Base-by-base conservation (phyloP, 2,797 vertebrate species). In the Ataeniobius toweri region DNA sequence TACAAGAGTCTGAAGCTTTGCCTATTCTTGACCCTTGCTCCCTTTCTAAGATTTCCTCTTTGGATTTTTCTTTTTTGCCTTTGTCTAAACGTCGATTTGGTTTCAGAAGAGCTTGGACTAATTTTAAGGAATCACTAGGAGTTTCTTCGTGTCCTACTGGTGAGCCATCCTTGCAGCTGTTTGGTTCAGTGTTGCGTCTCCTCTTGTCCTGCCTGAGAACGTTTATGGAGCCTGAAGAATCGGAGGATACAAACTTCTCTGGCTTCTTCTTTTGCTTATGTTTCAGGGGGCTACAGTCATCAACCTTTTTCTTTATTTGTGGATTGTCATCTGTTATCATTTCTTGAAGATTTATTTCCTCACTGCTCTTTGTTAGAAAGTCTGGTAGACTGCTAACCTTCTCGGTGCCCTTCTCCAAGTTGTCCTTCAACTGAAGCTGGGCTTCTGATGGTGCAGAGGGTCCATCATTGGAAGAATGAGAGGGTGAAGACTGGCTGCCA, bases 121-220 rank as follows among this genome's bases (percentile, higher is more conserved):
- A 86, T 82, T 96, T 88, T 67, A 95, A 91, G 0, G 95, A 93
- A 46, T 95, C 85, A 0, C 93, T 94, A 74, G 95, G 93, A 95
- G 96, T 95, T 2, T 94, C 95, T 75, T 96, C 94, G 24, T 97
- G 95, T 78, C 91, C 90, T 76, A 95, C 94, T 0, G 96, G 95
- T 0, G 94, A 95, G 70, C 94, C 94, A 85, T 97, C 95, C 18
- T 96, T 96, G 26, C n/a, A 77, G 95, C 93, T 93, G 0, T 95
- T 71, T 31, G 72, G 39, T 44, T 53, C 69, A 44, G 16, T 48
- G 53, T 20, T 14, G 6, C 22, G 26, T 0, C 44, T 73, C 76
- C 85, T 90, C 0, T 95, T 95, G 36, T 97, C 95, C 56, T 95
- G 96, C 39, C 94, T 94, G 0, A 91, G 83, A 6, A 96, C 94